These are phyloP conservation scores for Oxycera nigricornis DNA, from an alignment of 2,888 invertebrate species.

Conservation along the genomic window DNA sequence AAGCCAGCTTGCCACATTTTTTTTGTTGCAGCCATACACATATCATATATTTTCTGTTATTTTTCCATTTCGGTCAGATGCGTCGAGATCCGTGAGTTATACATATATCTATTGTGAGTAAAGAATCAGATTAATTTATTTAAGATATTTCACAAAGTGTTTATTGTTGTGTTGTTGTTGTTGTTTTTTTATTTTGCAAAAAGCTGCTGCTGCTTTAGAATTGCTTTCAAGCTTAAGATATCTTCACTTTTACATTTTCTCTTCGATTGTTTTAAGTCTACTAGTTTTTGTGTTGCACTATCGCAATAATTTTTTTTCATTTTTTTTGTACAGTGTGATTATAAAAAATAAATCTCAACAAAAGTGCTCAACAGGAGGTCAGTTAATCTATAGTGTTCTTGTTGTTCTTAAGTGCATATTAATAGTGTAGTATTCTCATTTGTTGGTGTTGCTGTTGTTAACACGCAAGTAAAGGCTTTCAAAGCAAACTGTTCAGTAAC, in stretches of 20 bases:
- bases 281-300: neutral
- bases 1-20: no score
- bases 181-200: neutral
- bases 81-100: no score
- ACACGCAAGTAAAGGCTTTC: no score
- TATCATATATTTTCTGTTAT: no score
- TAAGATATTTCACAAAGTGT: no score
- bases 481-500: no score
- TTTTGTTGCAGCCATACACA: no score
- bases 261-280: neutral
- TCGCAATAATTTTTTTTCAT: neutral
- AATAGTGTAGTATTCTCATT: neutral
- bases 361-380: conserved; percentile 5
- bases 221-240: neutral
- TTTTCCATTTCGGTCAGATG: no score
- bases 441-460: no score
- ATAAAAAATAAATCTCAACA: conserved; percentile 24
- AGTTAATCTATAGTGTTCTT: neutral
- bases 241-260: neutral
- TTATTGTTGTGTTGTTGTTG: no score
- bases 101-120: no score
- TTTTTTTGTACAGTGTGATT: neutral
- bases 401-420: neutral
- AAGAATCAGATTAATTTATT: no score
- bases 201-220: neutral